Conservation (phyloP, 1,140 invertebrate species). For the Chironomus tepperi region DNA sequence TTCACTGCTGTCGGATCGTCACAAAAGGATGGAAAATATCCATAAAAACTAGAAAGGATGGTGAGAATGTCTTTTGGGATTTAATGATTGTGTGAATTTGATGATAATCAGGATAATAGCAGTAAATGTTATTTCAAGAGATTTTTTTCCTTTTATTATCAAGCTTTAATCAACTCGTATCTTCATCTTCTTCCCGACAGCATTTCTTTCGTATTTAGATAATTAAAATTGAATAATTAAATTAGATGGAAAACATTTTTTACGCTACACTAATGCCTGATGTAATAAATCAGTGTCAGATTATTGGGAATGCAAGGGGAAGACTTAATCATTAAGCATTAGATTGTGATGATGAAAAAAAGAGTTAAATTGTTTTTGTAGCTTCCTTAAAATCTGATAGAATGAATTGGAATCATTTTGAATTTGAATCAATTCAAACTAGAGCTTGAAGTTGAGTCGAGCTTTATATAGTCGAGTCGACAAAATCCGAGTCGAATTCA, state of each 20-base stretch:
- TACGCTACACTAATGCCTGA: background rate
- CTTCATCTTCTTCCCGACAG: background rate
- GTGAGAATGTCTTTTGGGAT: background rate
- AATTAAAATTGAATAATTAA: conserved; percentile 18
- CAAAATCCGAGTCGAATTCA: too few relatives aligned
- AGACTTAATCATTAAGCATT: too few relatives aligned
- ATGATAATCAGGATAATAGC: conserved; percentile 13
- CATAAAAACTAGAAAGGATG: background rate
- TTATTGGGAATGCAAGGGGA: background rate
- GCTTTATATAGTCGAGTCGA: too few relatives aligned
- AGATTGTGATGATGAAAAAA: too few relatives aligned
- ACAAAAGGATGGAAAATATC: too few relatives aligned
- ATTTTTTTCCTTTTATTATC: background rate
- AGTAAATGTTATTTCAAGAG: conserved; percentile 7
- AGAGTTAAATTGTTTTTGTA: background rate
- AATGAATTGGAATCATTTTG: background rate
- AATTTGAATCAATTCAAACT: too few relatives aligned
- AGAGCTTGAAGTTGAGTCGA: too few relatives aligned
- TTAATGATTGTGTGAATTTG: conserved; percentile 13
- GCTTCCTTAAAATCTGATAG: background rate
- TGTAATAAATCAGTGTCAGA: conserved; percentile 20
- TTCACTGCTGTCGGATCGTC: too few relatives aligned
- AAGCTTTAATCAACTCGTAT: background rate
- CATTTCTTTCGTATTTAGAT: conserved; percentile 1
- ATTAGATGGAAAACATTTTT: background rate